Evolutionary conservation across 2,888 invertebrate species (phyloP).

Genomic region (Bruchidius siliquastri): DNA sequence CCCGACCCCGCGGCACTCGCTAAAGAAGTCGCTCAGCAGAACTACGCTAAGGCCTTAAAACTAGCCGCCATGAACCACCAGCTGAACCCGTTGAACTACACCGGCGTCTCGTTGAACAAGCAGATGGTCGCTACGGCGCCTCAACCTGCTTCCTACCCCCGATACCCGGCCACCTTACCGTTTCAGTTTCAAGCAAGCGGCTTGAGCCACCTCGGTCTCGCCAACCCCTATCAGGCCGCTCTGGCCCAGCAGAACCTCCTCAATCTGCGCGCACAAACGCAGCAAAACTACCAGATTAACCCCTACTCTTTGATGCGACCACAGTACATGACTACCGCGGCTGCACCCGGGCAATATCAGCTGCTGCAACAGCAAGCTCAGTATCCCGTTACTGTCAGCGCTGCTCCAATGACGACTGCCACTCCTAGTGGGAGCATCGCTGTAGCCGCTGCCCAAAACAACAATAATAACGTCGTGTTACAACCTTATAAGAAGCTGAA

Average conservation of each 20-base stretch:
- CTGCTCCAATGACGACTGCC: constrained; percentile 40
- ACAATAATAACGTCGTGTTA: constrained; percentile 55
- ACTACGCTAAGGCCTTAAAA: constrained; percentile 72
- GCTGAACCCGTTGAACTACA: constrained; percentile 62
- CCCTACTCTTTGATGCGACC: constrained; percentile 49
- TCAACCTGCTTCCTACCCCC: constrained; percentile 41
- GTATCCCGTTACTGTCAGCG: constrained; percentile 45
- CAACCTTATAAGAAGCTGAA: constrained; percentile 91
- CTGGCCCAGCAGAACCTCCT: constrained; percentile 36
- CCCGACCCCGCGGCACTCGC: constrained; percentile 65
- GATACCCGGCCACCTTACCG: constrained; percentile 37
- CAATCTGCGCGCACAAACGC: constrained; percentile 35
- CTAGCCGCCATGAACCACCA: constrained; percentile 52
- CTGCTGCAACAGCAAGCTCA: constrained; percentile 26
- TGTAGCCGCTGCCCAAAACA: constrained; percentile 46
- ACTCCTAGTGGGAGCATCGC: constrained; percentile 23
- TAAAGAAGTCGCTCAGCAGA: constrained; percentile 79
- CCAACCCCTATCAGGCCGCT: constrained; percentile 44
- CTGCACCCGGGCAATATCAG: constrained; percentile 35
- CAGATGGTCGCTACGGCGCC: constrained; percentile 49
- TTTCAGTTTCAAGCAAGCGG: constrained; percentile 36
- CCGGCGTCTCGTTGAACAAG: constrained; percentile 67
- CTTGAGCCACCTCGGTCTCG: constrained; percentile 31
- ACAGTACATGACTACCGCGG: constrained; percentile 39
- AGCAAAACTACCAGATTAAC: constrained; percentile 44